Conservation (phyloP, 2,888 invertebrate species). For the Erannis defoliaria region DNA sequence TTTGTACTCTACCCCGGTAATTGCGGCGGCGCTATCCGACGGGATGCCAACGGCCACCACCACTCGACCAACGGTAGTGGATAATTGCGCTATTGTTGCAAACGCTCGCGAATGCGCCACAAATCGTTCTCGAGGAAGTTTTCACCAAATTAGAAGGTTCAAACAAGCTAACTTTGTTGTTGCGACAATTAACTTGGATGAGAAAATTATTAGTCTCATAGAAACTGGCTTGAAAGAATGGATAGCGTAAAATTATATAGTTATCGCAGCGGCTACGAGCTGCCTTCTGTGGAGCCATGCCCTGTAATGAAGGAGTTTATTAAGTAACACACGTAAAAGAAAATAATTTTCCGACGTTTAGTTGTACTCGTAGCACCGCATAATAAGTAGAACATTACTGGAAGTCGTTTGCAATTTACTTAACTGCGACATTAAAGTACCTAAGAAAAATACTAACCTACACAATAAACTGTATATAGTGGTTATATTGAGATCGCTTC, state of each 20-base stretch:
- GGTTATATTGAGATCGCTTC: neutral
- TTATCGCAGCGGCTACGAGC: conserved; percentile 41
- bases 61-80: conserved; percentile 75
- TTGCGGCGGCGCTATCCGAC: conserved; percentile 70
- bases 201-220: conserved; percentile 72
- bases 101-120: conserved; percentile 64
- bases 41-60: conserved; percentile 62
- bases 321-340: conserved; percentile 14
- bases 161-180: conserved; percentile 68
- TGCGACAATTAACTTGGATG: conserved; percentile 76
- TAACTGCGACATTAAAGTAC: neutral
- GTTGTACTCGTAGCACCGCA: neutral
- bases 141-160: conserved; percentile 73
- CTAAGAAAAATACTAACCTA: neutral
- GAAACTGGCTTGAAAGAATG: conserved; percentile 61
- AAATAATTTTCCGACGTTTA: neutral
- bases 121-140: conserved; percentile 73
- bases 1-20: conserved; percentile 80
- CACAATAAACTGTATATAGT: neutral
- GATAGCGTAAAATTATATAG: conserved; percentile 29
- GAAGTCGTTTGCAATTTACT: neutral
- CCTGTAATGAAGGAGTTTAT: conserved; percentile 40
- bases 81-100: conserved; percentile 82
- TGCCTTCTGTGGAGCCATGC: conserved; percentile 36
- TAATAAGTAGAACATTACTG: neutral